phyloP scores from a whole-genome alignment of 2,888 invertebrate species.

The Malachius bipustulatus region DNA sequence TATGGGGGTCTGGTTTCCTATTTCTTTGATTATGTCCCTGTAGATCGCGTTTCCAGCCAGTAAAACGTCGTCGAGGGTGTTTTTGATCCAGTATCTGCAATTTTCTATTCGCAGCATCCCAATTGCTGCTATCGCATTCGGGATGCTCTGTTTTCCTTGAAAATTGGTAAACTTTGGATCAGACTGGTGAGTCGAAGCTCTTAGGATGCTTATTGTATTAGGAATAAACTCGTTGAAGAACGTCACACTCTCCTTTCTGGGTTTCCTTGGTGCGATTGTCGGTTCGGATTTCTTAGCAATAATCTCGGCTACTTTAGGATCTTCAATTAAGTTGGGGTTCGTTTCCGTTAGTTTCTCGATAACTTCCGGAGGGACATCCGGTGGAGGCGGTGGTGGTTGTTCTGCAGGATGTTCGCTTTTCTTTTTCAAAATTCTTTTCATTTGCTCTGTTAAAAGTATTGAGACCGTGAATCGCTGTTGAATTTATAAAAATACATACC shows the following conservation, averaged over 20 bases:
- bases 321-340: neutral
- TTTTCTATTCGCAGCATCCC: slow-evolving; percentile 32
- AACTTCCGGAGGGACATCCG: neutral
- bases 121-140: slow-evolving; percentile 33
- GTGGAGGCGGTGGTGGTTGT: neutral
- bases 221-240: slow-evolving; percentile 21
- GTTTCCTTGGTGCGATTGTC: neutral
- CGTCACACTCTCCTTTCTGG: neutral
- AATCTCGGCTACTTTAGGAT: neutral
- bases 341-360: slow-evolving; percentile 1
- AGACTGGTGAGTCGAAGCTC: slow-evolving; percentile 31
- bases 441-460: too few relatives aligned
- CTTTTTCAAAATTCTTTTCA: too few relatives aligned
- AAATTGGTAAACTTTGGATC: slow-evolving; percentile 29
- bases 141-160: slow-evolving; percentile 28
- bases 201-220: slow-evolving; percentile 29
- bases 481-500: too few relatives aligned
- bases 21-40: slow-evolving; percentile 26
- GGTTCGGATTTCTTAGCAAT: neutral
- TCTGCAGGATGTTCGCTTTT: too few relatives aligned
- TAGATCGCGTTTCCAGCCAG: slow-evolving; percentile 32
- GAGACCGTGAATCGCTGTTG: too few relatives aligned
- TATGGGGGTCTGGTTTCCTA: slow-evolving; percentile 16
- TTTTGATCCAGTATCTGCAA: slow-evolving; percentile 33
- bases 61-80: slow-evolving; percentile 32